Percentiles rank a stretch among this genome's conserved stretches.
Evolutionary conservation across 2,113 vertebrate species (phyloP).

Genomic region (Corythornis madagascariensis): DNA sequence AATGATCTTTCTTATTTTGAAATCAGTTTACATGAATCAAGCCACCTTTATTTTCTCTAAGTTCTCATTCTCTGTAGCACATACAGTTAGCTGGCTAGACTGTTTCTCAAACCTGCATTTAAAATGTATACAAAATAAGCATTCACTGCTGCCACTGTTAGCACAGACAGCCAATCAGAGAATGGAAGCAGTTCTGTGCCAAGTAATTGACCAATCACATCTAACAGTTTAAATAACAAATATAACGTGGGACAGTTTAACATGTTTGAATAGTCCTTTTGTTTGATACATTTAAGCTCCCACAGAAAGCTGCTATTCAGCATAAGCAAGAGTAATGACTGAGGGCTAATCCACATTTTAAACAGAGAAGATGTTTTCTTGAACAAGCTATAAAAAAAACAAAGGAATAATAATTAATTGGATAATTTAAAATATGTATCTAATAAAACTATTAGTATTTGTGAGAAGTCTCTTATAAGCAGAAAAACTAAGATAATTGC

Average conservation of each 20-base stretch:
- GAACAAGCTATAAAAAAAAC: not conserved
- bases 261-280: constrained; percentile 40
- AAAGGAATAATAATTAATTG: not conserved
- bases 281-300: not conserved
- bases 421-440: not conserved
- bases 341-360: not conserved
- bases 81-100: not conserved
- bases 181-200: not conserved
- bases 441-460: constrained; percentile 29
- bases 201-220: not conserved
- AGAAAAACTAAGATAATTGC: constrained; percentile 26
- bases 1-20: not conserved
- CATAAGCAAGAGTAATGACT: not conserved
- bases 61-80: not conserved
- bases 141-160: not conserved
- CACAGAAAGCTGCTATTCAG: not conserved
- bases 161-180: not conserved
- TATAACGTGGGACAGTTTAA: not conserved
- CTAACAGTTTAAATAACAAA: not conserved
- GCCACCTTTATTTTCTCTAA: not conserved
- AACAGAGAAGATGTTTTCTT: not conserved
- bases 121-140: not conserved
- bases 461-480: not conserved
- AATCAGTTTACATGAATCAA: not conserved
- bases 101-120: not conserved